These are phyloP conservation scores for Liolophura sinensis DNA, from an alignment of 1,140 invertebrate species.

Conservation along the genomic window DNA sequence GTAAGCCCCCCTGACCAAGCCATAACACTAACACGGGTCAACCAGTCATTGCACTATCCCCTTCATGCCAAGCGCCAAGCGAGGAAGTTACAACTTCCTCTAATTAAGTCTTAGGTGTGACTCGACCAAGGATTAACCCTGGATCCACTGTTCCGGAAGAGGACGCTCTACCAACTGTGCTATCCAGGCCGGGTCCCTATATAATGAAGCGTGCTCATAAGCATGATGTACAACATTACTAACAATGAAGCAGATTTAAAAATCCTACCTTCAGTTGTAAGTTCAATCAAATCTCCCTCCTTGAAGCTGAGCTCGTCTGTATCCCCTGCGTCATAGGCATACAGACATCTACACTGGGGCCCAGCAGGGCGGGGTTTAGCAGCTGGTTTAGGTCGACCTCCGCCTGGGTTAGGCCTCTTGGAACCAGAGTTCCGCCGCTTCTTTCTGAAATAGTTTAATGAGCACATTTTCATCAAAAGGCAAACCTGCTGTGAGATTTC, in stretches of 20 bases:
- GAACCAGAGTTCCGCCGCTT: conserved; percentile 43
- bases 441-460: conserved; percentile 42
- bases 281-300: conserved; percentile 69
- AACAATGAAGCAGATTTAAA: neutral
- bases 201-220: neutral
- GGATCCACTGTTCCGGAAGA: no score
- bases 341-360: conserved; percentile 68
- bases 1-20: no score
- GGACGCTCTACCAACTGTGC: no score
- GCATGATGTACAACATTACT: conserved; percentile 9
- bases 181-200: no score
- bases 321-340: conserved; percentile 72
- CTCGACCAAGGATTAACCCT: no score
- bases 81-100: no score
- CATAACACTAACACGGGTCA: no score
- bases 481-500: neutral
- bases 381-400: conserved; percentile 50
- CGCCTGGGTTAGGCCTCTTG: conserved; percentile 38
- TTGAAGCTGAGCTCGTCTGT: conserved; percentile 70
- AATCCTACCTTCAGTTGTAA: conserved; percentile 68
- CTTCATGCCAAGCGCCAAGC: no score
- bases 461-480: neutral
- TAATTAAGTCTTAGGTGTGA: no score
- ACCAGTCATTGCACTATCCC: no score
- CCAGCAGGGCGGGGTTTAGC: conserved; percentile 58